These are phyloP conservation scores for Amblyornis subalaris DNA, from an alignment of 2,113 vertebrate species.

Conservation along the genomic window DNA sequence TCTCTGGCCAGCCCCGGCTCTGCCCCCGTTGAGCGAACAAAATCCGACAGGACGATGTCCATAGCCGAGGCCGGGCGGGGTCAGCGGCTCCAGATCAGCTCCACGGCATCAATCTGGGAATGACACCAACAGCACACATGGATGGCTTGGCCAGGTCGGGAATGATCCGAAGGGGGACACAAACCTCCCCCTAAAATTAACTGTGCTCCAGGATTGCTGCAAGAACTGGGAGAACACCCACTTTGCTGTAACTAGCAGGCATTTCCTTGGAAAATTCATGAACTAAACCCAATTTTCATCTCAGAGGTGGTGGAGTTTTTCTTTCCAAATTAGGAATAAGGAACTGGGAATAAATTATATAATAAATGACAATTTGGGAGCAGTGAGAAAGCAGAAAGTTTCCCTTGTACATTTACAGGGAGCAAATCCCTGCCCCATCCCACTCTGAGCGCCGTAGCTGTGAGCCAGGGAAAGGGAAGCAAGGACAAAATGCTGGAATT, in stretches of 20 bases:
- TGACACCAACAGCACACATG: background rate
- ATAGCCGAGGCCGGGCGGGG: constrained; percentile 82
- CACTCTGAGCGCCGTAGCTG: background rate
- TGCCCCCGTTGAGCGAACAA: constrained; percentile 97
- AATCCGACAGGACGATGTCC: constrained; percentile 96
- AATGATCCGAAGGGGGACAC: background rate
- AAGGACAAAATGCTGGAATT: background rate
- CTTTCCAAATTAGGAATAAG: background rate
- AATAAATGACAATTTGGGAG: background rate
- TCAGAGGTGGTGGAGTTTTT: background rate
- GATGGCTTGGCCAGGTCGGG: background rate
- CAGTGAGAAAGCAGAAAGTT: background rate
- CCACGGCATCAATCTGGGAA: constrained; percentile 36
- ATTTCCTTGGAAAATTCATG: background rate
- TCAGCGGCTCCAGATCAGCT: background rate
- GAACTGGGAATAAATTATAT: background rate
- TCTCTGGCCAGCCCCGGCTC: constrained; percentile 95
- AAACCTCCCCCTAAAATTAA: rapidly evolving
- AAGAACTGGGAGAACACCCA: rapidly evolving
- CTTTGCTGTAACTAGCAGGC: too few species aligned
- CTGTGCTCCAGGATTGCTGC: rapidly evolving
- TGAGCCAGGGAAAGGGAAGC: background rate
- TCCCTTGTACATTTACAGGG: background rate
- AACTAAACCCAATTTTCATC: background rate
- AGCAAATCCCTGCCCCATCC: background rate